These are phyloP conservation scores for Capreolus pygargus DNA, from an alignment of 2,113 vertebrate species.

Conservation along the genomic window DNA sequence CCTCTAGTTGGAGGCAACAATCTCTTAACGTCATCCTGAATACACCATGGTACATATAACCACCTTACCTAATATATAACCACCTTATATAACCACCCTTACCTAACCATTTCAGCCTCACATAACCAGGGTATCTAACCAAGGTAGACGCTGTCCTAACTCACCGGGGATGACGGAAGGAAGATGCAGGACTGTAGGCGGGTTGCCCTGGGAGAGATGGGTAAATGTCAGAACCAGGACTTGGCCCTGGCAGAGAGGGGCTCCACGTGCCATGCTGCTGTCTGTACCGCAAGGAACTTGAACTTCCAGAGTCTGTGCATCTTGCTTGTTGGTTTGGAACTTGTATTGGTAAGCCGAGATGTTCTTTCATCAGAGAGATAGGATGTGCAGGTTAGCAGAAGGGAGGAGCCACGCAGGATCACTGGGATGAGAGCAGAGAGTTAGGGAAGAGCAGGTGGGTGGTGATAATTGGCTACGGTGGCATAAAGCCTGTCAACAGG, in stretches of 20 bases:
- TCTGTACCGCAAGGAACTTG: background rate
- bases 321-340: background rate
- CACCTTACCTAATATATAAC: too few relatives aligned
- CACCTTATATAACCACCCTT: background rate
- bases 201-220: background rate
- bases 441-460: slow-evolving; percentile 36
- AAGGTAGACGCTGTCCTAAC: background rate
- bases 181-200: background rate
- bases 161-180: background rate
- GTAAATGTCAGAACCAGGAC: background rate
- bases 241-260: background rate
- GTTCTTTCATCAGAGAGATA: background rate
- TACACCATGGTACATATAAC: background rate
- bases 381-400: background rate
- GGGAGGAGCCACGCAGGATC: background rate
- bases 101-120: background rate
- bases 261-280: background rate
- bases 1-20: background rate
- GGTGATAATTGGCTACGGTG: background rate
- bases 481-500: slow-evolving; percentile 26
- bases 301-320: background rate
- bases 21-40: background rate
- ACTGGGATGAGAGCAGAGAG: background rate
- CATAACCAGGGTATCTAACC: background rate
- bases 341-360: background rate